These are phyloP conservation scores for Nylanderia fulva DNA, from an alignment of 1,140 invertebrate species.

Conservation along the genomic window DNA sequence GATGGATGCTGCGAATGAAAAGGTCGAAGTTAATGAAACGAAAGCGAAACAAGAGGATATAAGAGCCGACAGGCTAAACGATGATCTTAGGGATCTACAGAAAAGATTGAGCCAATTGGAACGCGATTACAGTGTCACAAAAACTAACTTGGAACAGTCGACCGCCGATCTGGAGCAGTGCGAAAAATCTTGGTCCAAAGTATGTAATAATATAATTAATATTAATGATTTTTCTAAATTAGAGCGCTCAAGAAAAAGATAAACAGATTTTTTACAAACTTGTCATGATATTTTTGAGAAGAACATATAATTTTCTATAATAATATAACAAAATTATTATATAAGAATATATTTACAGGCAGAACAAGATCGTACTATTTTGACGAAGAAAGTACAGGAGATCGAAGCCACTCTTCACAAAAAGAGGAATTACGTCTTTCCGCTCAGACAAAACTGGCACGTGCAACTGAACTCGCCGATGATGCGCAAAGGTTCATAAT, in stretches of 20 bases:
- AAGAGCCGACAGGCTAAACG: conserved; percentile 89
- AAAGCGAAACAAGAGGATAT: conserved; percentile 90
- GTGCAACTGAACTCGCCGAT: conserved; percentile 93
- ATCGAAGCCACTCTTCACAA: conserved; percentile 92
- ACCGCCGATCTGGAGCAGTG: conserved; percentile 90
- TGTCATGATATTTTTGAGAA: not conserved
- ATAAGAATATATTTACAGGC: conserved; percentile 88
- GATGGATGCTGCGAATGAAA: conserved; percentile 92
- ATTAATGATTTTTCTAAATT: not conserved
- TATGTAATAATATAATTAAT: conserved; percentile 62
- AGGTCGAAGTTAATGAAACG: conserved; percentile 90
- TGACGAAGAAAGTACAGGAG: conserved; percentile 92
- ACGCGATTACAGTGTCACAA: conserved; percentile 89
- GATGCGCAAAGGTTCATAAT: conserved; percentile 91
- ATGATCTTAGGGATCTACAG: conserved; percentile 90
- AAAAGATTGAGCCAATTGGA: conserved; percentile 91
- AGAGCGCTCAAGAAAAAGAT: not conserved
- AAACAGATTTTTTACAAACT: not conserved
- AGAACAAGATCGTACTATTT: conserved; percentile 91
- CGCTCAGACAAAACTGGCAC: conserved; percentile 90
- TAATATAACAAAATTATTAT: not conserved
- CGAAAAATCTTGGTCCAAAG: conserved; percentile 88
- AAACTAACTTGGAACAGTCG: conserved; percentile 88
- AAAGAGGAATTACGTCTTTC: conserved; percentile 92
- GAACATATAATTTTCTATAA: not conserved